These are phyloP conservation scores for Leptinotarsa lineolata DNA, from an alignment of 1,140 invertebrate genomes.

Conservation along the genomic window DNA sequence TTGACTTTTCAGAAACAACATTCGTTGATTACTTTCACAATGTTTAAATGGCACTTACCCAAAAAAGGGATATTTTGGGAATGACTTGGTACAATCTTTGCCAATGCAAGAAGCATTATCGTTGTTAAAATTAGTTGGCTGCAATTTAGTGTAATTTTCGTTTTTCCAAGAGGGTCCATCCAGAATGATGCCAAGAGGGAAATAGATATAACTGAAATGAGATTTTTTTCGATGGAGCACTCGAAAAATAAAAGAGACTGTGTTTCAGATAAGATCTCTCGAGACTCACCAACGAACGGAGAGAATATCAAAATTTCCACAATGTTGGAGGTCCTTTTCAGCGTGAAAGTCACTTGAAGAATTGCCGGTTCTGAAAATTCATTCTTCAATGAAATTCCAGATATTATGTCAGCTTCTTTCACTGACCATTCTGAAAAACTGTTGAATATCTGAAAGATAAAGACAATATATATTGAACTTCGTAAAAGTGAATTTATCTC, in stretches of 20 bases:
- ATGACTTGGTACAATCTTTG: conserved; percentile 43
- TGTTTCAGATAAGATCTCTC: too few relatives aligned
- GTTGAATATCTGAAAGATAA: conserved; percentile 27
- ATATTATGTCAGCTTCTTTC: conserved; percentile 31
- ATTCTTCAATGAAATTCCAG: conserved; percentile 16
- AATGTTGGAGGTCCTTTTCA: conserved; percentile 41
- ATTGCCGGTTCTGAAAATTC: conserved; percentile 29
- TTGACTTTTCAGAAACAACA: too few relatives aligned
- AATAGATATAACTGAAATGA: conserved; percentile 46
- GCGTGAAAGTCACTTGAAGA: conserved; percentile 40
- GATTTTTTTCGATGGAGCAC: too few relatives aligned
- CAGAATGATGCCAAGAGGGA: conserved; percentile 48
- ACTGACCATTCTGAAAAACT: conserved; percentile 42
- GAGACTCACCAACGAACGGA: conserved; percentile 45
- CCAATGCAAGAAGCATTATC: conserved; percentile 43
- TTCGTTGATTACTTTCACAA: too few relatives aligned
- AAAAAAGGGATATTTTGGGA: conserved; percentile 45
- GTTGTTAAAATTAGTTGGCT: conserved; percentile 45
- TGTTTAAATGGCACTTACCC: conserved; percentile 38
- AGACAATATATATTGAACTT: too few relatives aligned
- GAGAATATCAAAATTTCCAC: conserved; percentile 45
- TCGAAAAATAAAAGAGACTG: too few relatives aligned
- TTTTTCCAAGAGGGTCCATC: conserved; percentile 43
- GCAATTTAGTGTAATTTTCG: conserved; percentile 48
- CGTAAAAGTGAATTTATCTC: background rate